Percentiles rank a stretch among this genome's conserved stretches.
Conservation (phyloP, 2,888 invertebrate genomes). For the Clostera curtula region DNA sequence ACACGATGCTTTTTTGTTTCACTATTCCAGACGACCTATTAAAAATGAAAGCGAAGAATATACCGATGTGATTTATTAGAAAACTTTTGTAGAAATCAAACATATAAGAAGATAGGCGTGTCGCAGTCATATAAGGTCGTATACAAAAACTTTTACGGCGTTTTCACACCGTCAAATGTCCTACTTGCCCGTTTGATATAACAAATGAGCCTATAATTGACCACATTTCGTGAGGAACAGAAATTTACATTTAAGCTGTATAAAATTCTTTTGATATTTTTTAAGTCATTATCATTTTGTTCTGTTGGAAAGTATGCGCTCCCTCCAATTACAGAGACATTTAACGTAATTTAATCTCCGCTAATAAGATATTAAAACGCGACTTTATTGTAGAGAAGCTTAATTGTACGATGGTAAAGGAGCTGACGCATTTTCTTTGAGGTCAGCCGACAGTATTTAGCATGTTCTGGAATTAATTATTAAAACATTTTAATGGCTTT, state of each 20-base stretch:
- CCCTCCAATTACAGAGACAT: constrained; percentile 48
- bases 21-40: constrained; percentile 15
- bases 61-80: constrained; percentile 18
- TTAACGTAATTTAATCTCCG: constrained; percentile 51
- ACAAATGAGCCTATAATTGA: constrained; percentile 32
- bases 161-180: constrained; percentile 33
- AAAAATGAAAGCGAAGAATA: constrained; percentile 24
- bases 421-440: constrained; percentile 45
- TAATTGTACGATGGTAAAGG: constrained; percentile 42
- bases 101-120: constrained; percentile 15
- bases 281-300: no score
- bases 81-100: constrained; percentile 18
- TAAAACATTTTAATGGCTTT: constrained; percentile 42
- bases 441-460: constrained; percentile 26
- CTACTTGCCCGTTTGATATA: constrained; percentile 27
- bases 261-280: no score
- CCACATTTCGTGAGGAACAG: constrained; percentile 29
- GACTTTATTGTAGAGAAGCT: constrained; percentile 57
- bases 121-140: constrained; percentile 14
- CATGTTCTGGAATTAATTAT: constrained; percentile 31
- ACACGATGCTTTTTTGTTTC: no score
- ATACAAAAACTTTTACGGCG: constrained; percentile 13
- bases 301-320: constrained; percentile 11
- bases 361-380: constrained; percentile 54
- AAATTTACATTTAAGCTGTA: constrained; percentile 29